phyloP scores from a whole-genome alignment of 2,113 vertebrate genomes.

The Chrysemys picta region DNA sequence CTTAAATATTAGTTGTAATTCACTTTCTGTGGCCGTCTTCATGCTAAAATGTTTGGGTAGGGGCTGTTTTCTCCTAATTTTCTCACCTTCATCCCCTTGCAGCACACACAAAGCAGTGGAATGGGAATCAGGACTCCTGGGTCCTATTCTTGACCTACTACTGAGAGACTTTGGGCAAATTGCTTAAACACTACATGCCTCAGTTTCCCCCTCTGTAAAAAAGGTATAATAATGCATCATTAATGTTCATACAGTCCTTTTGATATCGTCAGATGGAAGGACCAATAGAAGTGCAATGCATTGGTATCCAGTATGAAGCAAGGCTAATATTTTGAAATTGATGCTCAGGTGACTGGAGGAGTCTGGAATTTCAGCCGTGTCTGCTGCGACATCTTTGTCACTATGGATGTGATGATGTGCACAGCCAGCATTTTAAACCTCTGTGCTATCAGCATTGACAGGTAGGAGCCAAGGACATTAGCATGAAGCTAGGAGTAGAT shows the following conservation, averaged over 20 bases:
- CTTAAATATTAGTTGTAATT: slow-evolving; percentile 11
- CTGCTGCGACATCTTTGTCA: slow-evolving; percentile 93
- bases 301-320: background rate
- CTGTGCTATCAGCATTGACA: slow-evolving; percentile 97
- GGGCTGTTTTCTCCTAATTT: background rate
- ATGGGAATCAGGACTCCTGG: background rate
- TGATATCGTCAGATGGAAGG: background rate
- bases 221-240: background rate
- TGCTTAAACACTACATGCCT: background rate
- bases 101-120: background rate
- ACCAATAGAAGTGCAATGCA: background rate
- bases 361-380: slow-evolving; percentile 92
- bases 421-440: slow-evolving; percentile 98
- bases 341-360: slow-evolving; percentile 83
- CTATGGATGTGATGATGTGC: slow-evolving; percentile 98
- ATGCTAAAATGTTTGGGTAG: background rate
- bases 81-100: background rate
- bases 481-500: background rate
- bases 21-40: background rate
- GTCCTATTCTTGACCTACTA: background rate
- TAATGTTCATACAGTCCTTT: background rate
- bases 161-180: background rate
- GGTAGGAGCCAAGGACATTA: slow-evolving; percentile 78
- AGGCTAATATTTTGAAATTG: slow-evolving; percentile 59
- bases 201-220: background rate